Evolutionary conservation across 1,140 invertebrate species (phyloP).

Genomic region (Stenopsyche tienmushanensis): DNA sequence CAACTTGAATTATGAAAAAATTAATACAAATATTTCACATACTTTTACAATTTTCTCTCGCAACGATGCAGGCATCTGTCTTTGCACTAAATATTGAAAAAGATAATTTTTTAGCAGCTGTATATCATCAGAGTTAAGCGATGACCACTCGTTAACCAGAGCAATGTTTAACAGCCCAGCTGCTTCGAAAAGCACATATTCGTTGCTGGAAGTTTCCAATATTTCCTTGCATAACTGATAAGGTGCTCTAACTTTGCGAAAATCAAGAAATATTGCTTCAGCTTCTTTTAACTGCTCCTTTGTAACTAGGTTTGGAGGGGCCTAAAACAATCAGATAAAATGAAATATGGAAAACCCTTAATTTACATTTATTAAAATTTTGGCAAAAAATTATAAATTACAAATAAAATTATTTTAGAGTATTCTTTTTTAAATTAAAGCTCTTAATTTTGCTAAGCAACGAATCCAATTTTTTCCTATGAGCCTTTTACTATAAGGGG

Average conservation of each 20-base stretch:
- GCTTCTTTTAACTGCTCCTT: slow-evolving; percentile 76
- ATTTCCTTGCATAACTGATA: slow-evolving; percentile 80
- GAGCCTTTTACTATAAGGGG: too few species aligned
- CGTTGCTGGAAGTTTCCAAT: slow-evolving; percentile 73
- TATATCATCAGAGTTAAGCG: slow-evolving; percentile 67
- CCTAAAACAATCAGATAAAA: too few species aligned
- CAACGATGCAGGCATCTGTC: slow-evolving; percentile 61
- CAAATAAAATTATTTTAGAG: too few species aligned
- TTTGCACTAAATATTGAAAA: slow-evolving; percentile 72
- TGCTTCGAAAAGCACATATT: slow-evolving; percentile 86
- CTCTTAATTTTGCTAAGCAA: too few species aligned
- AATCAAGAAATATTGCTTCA: slow-evolving; percentile 76
- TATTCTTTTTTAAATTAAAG: too few species aligned
- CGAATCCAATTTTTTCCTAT: too few species aligned
- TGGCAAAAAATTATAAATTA: too few species aligned
- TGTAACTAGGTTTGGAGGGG: slow-evolving; percentile 77
- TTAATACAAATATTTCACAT: slow-evolving; percentile 47
- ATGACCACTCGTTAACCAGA: slow-evolving; percentile 79
- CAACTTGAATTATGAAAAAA: not conserved
- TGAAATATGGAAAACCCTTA: too few species aligned
- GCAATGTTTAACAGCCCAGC: slow-evolving; percentile 81
- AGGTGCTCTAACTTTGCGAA: slow-evolving; percentile 78
- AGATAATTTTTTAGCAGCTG: slow-evolving; percentile 75
- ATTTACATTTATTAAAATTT: too few species aligned
- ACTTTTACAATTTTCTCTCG: slow-evolving; percentile 71